Percentiles rank a stretch among this genome's conserved stretches.
Evolutionary conservation across 2,888 invertebrate species (phyloP).

Genomic region (Epinotia demarniana): DNA sequence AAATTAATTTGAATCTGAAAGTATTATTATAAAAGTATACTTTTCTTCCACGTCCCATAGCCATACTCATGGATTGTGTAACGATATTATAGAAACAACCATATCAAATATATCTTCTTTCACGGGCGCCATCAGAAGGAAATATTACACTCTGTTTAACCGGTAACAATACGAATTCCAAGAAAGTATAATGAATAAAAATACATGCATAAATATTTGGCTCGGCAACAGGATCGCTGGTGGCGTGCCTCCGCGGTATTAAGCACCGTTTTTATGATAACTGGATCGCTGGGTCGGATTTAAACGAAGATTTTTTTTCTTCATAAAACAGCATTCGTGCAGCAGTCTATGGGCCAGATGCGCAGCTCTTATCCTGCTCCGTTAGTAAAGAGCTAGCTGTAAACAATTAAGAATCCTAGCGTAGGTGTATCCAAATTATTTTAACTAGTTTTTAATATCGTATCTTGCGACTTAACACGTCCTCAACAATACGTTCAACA

Average conservation of each 20-base stretch:
- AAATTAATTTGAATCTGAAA: too few relatives aligned
- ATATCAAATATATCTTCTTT: not conserved
- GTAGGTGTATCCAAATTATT: too few relatives aligned
- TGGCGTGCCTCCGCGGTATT: conserved; percentile 54
- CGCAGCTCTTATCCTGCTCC: not conserved
- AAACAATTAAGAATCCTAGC: not conserved
- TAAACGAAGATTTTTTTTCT: not conserved
- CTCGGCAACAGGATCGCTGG: conserved; percentile 54
- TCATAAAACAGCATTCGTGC: not conserved
- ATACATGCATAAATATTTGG: conserved; percentile 62
- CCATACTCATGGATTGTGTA: not conserved
- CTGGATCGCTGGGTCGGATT: conserved; percentile 13
- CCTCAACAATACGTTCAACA: too few relatives aligned
- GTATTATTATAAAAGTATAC: not conserved
- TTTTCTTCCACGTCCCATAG: not conserved
- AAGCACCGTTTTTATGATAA: conserved; percentile 61
- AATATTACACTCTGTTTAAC: conserved; percentile 22
- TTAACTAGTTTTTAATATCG: too few relatives aligned
- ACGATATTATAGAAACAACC: not conserved
- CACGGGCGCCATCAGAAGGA: conserved; percentile 8
- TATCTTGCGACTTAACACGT: too few relatives aligned
- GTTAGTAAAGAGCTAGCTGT: not conserved
- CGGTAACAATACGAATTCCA: conserved; percentile 26
- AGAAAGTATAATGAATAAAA: conserved; percentile 50
- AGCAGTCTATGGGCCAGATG: not conserved